phyloP scores from a whole-genome alignment of 2,888 invertebrate species.

The Platycnemis pennipes region DNA sequence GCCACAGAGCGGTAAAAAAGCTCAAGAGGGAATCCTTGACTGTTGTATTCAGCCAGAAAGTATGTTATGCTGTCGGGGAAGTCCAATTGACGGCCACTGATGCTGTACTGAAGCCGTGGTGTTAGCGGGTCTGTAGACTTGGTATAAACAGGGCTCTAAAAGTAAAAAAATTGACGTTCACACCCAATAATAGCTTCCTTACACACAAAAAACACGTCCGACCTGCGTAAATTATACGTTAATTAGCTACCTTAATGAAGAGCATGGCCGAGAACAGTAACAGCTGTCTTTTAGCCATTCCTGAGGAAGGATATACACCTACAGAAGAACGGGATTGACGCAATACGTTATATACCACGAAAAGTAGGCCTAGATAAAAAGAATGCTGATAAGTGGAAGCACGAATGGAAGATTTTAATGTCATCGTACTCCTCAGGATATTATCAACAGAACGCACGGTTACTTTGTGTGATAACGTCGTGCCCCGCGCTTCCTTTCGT shows the following conservation, averaged over 20 bases:
- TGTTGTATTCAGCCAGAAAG: slow-evolving; percentile 39
- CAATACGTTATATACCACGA: not conserved
- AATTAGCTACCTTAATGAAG: not conserved
- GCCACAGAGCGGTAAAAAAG: slow-evolving; percentile 42
- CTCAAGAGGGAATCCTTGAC: slow-evolving; percentile 42
- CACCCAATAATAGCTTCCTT: not conserved
- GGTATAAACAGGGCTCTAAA: not conserved
- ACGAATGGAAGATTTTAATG: not conserved
- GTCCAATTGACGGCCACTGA: slow-evolving; percentile 43
- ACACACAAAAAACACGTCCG: too few species aligned
- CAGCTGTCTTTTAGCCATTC: not conserved
- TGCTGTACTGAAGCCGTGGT: slow-evolving; percentile 42
- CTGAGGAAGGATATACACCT: not conserved
- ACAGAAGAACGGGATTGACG: not conserved
- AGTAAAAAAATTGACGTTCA: not conserved
- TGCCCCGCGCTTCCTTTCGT: not conserved
- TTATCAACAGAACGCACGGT: not conserved
- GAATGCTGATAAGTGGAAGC: not conserved
- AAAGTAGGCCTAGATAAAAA: slow-evolving; percentile 13
- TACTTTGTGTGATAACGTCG: not conserved
- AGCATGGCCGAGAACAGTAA: not conserved
- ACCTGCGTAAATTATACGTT: not conserved
- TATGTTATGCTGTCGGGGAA: slow-evolving; percentile 45
- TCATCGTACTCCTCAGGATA: not conserved
- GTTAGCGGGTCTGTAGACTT: not conserved